These are phyloP conservation scores for Chroicocephalus ridibundus DNA, from an alignment of 2,113 vertebrate species.

Conservation along the genomic window DNA sequence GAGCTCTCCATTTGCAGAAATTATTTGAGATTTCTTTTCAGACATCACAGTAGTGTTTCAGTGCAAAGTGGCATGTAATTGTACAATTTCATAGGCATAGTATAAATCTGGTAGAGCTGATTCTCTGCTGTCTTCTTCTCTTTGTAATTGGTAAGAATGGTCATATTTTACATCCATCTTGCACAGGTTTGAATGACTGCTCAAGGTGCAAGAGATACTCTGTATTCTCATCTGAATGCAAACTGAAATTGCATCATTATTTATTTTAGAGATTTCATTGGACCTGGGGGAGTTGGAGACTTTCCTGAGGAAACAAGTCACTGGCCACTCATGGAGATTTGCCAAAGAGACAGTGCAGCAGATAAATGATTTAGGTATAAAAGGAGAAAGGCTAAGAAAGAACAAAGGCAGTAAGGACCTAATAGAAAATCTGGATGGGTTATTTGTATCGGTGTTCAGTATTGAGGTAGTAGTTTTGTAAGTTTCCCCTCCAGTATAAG, in stretches of 20 bases:
- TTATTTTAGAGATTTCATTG: neutral
- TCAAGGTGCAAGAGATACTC: neutral
- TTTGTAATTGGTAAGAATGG: neutral
- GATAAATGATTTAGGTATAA: neutral
- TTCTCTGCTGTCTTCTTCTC: neutral
- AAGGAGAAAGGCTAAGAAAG: neutral
- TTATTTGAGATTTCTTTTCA: neutral
- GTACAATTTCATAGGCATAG: neutral
- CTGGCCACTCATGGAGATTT: neutral
- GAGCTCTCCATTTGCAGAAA: neutral
- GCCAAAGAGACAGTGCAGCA: neutral
- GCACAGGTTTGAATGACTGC: neutral
- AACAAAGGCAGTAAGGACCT: neutral
- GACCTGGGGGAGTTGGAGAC: neutral
- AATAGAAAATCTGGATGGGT: neutral
- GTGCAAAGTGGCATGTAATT: neutral
- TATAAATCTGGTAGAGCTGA: neutral
- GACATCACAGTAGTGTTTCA: neutral
- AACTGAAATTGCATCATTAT: neutral
- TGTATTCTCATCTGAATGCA: slow-evolving; percentile 5
- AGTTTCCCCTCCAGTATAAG: neutral
- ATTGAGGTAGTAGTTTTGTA: neutral
- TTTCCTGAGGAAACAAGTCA: neutral
- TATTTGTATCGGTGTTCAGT: neutral
- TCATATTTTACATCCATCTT: neutral